Conservation (phyloP, 2,797 vertebrate genomes). For the Enteromius trimaculatus region DNA sequence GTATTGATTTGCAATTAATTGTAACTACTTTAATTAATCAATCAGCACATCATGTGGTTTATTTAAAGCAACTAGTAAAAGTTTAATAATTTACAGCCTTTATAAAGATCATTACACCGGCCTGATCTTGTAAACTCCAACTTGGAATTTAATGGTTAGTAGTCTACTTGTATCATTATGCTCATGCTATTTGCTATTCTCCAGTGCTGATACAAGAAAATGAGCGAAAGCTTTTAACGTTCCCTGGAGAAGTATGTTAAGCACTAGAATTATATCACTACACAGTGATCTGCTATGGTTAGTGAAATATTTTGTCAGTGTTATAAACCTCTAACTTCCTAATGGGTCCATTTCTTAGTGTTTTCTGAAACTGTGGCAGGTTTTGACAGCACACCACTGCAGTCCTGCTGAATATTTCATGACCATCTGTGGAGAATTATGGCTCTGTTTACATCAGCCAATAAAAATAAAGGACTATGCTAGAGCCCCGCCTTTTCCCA, state of each 20-base stretch:
- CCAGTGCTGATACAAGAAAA: neutral
- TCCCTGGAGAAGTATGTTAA: constrained; percentile 14
- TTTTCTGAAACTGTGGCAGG: constrained; percentile 1
- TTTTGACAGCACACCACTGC: constrained; percentile 17
- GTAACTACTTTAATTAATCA: neutral
- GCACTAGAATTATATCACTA: neutral
- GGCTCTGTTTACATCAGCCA: constrained; percentile 8
- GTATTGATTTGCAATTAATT: neutral
- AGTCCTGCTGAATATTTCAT: constrained; percentile 22
- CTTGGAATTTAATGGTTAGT: neutral
- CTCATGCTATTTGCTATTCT: neutral
- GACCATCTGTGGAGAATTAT: constrained; percentile 13
- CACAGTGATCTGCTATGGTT: neutral
- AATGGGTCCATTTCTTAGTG: constrained; percentile 13
- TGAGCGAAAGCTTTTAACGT: neutral
- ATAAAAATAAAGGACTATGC: constrained; percentile 1
- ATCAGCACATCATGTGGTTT: neutral
- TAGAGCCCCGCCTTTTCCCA: neutral
- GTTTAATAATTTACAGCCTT: neutral
- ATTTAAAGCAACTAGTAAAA: neutral
- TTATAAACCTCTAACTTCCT: neutral
- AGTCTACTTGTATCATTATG: neutral
- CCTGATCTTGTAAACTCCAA: neutral
- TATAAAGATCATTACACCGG: neutral
- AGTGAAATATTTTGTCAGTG: neutral